Conservation (phyloP, 2,888 invertebrate genomes). For the Polymixis lichenea region DNA sequence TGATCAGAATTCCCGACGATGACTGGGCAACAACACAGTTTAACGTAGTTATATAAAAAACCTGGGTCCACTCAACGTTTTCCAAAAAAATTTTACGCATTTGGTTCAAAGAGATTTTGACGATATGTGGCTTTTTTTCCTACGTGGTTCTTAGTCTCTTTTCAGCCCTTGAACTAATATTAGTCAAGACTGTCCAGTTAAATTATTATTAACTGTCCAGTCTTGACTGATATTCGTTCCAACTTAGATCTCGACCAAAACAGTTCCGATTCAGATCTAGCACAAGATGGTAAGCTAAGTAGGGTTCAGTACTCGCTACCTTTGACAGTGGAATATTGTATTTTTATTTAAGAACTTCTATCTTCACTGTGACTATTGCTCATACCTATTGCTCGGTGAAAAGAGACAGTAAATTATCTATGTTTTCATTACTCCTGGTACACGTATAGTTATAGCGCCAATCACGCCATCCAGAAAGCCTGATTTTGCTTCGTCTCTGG, state of each 20-base stretch:
- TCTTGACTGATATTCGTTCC: too few relatives aligned
- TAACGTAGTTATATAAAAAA: background rate
- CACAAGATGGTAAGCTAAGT: too few relatives aligned
- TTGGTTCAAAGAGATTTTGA: background rate
- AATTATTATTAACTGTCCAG: too few relatives aligned
- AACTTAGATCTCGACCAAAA: too few relatives aligned
- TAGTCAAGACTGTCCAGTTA: too few relatives aligned
- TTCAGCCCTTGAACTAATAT: background rate
- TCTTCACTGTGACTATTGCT: too few relatives aligned
- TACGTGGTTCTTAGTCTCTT: background rate
- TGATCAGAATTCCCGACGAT: background rate
- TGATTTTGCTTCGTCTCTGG: too few relatives aligned
- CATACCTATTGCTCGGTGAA: too few relatives aligned
- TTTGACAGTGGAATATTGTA: too few relatives aligned
- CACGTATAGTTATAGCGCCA: background rate
- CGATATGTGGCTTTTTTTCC: background rate
- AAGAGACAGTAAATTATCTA: background rate
- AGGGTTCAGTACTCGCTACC: too few relatives aligned
- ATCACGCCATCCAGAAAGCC: background rate
- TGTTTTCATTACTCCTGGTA: background rate
- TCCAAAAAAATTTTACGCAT: background rate
- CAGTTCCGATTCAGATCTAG: too few relatives aligned
- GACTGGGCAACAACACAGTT: background rate
- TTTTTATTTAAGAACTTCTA: too few relatives aligned
- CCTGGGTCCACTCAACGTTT: background rate